These are phyloP conservation scores for Fistularia tabacaria DNA, from an alignment of 2,797 vertebrate genomes.

Conservation along the genomic window DNA sequence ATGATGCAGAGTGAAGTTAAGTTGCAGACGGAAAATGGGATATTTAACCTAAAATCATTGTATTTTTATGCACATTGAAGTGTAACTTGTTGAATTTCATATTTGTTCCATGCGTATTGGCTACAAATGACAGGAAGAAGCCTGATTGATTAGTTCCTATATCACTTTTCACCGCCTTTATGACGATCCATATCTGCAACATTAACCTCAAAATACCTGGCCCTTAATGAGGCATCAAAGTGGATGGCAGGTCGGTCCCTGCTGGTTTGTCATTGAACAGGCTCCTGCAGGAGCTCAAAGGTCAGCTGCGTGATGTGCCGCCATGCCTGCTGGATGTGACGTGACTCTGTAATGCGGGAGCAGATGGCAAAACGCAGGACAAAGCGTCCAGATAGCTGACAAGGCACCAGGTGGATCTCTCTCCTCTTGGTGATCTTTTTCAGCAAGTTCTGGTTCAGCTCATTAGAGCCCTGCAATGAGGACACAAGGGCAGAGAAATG, in stretches of 20 bases:
- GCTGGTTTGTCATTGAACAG: constrained; percentile 33
- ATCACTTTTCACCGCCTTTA: constrained; percentile 16
- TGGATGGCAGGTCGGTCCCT: not conserved
- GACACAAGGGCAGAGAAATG: not conserved
- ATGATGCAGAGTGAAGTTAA: not conserved
- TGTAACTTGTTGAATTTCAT: not conserved
- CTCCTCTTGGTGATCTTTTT: constrained; percentile 80
- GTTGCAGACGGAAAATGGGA: constrained; percentile 23
- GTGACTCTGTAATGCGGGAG: constrained; percentile 75
- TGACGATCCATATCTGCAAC: constrained; percentile 32
- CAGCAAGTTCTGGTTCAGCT: constrained; percentile 83
- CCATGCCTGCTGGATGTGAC: constrained; percentile 86
- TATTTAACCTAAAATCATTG: not conserved
- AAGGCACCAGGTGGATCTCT: constrained; percentile 92
- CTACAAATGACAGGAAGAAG: too few species aligned
- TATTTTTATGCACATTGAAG: not conserved
- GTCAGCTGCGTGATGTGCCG: constrained; percentile 82
- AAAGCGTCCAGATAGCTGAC: constrained; percentile 80
- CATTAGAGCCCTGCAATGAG: constrained; percentile 81
- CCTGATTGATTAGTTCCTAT: too few species aligned
- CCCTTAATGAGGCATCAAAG: constrained; percentile 10
- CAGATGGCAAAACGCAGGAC: constrained; percentile 91
- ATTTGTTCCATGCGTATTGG: too few species aligned
- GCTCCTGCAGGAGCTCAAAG: constrained; percentile 72
- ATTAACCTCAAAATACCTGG: not conserved